Evolutionary conservation across 2,888 invertebrate species (phyloP), one percentile per base, ranked within the genome.

Genomic region (Parapristionchus giblindavisi): DNA sequence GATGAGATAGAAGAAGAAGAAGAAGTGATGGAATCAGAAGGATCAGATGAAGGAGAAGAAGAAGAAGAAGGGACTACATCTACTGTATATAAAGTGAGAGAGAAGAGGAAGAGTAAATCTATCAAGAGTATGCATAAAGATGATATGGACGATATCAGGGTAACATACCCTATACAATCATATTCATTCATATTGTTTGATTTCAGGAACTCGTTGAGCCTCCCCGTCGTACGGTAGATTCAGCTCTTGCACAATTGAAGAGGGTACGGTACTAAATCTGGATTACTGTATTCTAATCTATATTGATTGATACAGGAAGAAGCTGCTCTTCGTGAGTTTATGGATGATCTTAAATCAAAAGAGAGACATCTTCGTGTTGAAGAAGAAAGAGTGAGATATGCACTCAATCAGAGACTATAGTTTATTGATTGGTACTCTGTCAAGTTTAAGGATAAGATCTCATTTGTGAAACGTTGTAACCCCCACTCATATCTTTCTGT

Each of bases 331-430:
- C 61, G 61, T 24, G 38, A 61, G 61, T 61, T 61, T 40, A 61
- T 61, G 5, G 61, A 61, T 27, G 61, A 61, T 24, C 21, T 61
- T 24, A 61, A 61, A 40, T 40, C 38, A 8, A 61, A 61, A 40
- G 40, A 21, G 21, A 36, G 61, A 40, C 61, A 61, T 27, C 27
- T 61, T 21, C 61, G 40, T 38, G 61, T 61, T 38, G 61, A 61
- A 32, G 61, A 61, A 27, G 61, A 61, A 38, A 38, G 61, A 38
- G 24, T 61, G 61, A 29, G 61, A 32, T 27, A 21, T 24, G 40
- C 38, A 40, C 40, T 61, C 38, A 61, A 61, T 27, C 32, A 40
- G 61, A 61, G 27, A 27, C 8, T 61, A n/a, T n/a, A n/a, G n/a
- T n/a, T n/a, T n/a, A n/a, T n/a, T n/a, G n/a, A n/a, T n/a, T n/a